Conservation (phyloP, 1,140 invertebrate genomes). For the Trichogramma pretiosum region DNA sequence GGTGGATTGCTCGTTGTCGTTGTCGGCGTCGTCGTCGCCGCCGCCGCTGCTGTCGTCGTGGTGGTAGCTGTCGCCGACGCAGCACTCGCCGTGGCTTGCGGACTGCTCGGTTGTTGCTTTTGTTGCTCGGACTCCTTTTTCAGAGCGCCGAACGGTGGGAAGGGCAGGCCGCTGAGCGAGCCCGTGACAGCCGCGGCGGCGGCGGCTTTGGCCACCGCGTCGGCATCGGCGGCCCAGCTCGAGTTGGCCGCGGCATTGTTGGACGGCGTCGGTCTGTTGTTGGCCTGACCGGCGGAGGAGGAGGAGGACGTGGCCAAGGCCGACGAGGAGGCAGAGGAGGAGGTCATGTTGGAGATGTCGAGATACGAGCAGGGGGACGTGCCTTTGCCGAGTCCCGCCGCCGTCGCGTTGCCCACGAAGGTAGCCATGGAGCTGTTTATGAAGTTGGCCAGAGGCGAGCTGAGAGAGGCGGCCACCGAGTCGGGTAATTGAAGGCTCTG, state of each 20-base stretch:
- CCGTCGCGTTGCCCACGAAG: conserved; percentile 42
- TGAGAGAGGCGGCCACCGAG: conserved; percentile 31
- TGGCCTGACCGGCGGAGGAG: not conserved
- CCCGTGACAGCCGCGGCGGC: conserved; percentile 31
- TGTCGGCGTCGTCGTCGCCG: conserved; percentile 43
- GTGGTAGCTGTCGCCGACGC: conserved; percentile 32
- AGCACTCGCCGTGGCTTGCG: conserved; percentile 9
- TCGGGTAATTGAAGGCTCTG: too few relatives aligned
- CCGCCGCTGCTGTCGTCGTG: conserved; percentile 28
- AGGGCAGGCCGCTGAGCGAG: conserved; percentile 24
- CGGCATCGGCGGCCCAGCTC: conserved; percentile 33
- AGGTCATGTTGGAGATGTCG: conserved; percentile 46
- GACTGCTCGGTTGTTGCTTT: too few relatives aligned
- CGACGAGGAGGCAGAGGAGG: conserved; percentile 24
- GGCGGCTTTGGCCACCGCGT: conserved; percentile 28
- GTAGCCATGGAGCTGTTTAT: conserved; percentile 42
- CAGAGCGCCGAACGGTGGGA: conserved; percentile 28
- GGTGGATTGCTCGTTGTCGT: conserved; percentile 17
- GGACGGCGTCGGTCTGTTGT: conserved; percentile 25
- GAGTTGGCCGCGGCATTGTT: conserved; percentile 33
- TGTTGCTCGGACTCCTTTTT: too few relatives aligned
- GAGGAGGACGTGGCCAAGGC: not conserved
- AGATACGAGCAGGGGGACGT: conserved; percentile 45
- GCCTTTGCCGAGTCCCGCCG: conserved; percentile 42
- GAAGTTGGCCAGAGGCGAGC: conserved; percentile 29